Base-by-base conservation (phyloP, 2,888 invertebrate genomes). In the Leptogaster cylindrica region DNA sequence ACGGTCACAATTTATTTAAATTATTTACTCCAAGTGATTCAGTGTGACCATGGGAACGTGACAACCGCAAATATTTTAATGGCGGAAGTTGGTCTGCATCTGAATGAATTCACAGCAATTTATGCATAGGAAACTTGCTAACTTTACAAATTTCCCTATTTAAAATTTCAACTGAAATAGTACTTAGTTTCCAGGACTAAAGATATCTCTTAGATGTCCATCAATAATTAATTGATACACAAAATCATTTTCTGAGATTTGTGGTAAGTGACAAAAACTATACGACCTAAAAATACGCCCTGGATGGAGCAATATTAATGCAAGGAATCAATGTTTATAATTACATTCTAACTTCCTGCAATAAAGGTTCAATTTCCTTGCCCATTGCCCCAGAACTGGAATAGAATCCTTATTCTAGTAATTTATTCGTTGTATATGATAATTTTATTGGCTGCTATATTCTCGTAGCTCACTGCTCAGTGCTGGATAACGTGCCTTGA, bases 401-500 rank as follows among this genome's bases (percentile, higher is more conserved):
- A 27, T 44, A 44, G 58, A 27, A 44, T 65, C 50, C 36, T 12
- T 50, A 8, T 28, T 31, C 20, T n/a, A 33, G 25, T 55, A 61
- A 71, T 70, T 70, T 69, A 71, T 69, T 66, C 41, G 7, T 67
- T 66, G 63, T 51, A 68, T 68, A 71, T 71, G 70, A 68, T 71
- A 71, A 71, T 71, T 71, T 71, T 69, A 68, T 71, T 68, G 25
- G 23, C 20, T 25, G 3, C 28, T 12, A 7, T 27, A 28, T 28
- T 51, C 51, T 31, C 6, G 1, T 36, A 51, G 16, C 1, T n/a
- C 27, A 25, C 27, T 25, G 18, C 33, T 12, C 55, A 63, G 50
- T 7, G 44, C 41, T 46, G 44, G 12, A 36, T 33, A 36, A 36
- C 16, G 55, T 36, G 36, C 36, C 33, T n/a, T 33, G n/a, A 14